Base-by-base conservation (phyloP, 2,113 vertebrate species). In the Brevimyrus niger region DNA sequence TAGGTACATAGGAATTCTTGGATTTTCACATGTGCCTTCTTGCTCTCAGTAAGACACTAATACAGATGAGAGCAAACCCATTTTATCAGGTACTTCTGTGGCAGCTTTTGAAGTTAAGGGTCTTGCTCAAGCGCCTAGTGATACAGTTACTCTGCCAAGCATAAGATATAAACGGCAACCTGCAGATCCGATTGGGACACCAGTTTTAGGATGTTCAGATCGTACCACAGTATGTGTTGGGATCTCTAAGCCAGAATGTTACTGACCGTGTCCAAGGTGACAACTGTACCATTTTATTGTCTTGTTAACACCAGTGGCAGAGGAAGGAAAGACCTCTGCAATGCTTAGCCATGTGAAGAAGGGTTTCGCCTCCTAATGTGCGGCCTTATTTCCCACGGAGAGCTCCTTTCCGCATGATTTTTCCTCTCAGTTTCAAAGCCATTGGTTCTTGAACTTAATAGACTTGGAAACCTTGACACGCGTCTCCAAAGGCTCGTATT, bases 381-480 rank as follows among this genome's bases (percentile, higher is more conserved):
- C 42, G 1, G 42, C 35, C 80, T 89, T 85, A 61, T 89, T 89
- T 89, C 88, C 80, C 88, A 89, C 17, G 35, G 84, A 69, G 55
- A 88, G 82, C 55, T 65, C 80, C 87, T 88, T 88, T 85, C 87
- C 86, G 76, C 76, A 47, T 86, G 87, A 88, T 84, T 84, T 85
- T 88, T 46, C 55, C 48, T 87, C 86, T 85, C 87, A 31, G 65
- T 88, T 76, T 82, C 90, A 65, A 85, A 90, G 90, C 90, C 87
- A 86, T 90, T 88, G 90, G 87, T 88, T 88, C 87, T 90, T 90
- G 90, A 90, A 88, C 90, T 88, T 90, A 90, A 90, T 88, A 88
- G 90, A 90, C 90, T 90, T 90, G 87, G 87, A 90, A 90, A 88
- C 90, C 90, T 90, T 90, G 90, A 90, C 90, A 90, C 44, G 87